Conservation (phyloP, 1,140 invertebrate species). For the Orius laevigatus region DNA sequence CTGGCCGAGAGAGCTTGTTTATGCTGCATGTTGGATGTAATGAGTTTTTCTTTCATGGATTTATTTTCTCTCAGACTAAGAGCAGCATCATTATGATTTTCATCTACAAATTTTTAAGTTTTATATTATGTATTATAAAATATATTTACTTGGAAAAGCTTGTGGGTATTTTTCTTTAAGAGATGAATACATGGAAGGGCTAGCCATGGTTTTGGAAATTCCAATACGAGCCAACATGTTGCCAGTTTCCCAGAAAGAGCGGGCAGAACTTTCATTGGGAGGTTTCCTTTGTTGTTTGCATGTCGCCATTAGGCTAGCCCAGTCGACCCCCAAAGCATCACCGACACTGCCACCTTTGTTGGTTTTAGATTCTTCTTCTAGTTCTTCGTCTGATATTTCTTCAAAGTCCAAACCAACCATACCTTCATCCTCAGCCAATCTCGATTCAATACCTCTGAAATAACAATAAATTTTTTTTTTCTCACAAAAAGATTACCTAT, state of each 20-base stretch:
- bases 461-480: conserved; percentile 9
- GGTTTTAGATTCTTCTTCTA: conserved; percentile 48
- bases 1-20: conserved; percentile 20
- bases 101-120: neutral
- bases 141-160: conserved; percentile 17
- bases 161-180: conserved; percentile 31
- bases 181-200: conserved; percentile 41
- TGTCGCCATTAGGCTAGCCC: conserved; percentile 71
- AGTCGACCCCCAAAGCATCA: conserved; percentile 79
- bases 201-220: conserved; percentile 50
- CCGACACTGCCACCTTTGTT: conserved; percentile 20
- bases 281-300: conserved; percentile 34
- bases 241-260: conserved; percentile 59
- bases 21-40: conserved; percentile 32
- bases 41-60: conserved; percentile 1
- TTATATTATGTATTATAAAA: neutral
- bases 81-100: conserved; percentile 1
- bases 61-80: conserved; percentile 4
- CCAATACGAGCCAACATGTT: conserved; percentile 52
- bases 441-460: conserved; percentile 14
- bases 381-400: conserved; percentile 74
- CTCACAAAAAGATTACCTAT: neutral
- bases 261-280: conserved; percentile 32
- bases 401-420: conserved; percentile 68
- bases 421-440: conserved; percentile 43